A percentile compares a stretch with the other conserved stretches of the same genome.
Conservation (phyloP, 2,113 vertebrate species). For the Brevimyrus niger region DNA sequence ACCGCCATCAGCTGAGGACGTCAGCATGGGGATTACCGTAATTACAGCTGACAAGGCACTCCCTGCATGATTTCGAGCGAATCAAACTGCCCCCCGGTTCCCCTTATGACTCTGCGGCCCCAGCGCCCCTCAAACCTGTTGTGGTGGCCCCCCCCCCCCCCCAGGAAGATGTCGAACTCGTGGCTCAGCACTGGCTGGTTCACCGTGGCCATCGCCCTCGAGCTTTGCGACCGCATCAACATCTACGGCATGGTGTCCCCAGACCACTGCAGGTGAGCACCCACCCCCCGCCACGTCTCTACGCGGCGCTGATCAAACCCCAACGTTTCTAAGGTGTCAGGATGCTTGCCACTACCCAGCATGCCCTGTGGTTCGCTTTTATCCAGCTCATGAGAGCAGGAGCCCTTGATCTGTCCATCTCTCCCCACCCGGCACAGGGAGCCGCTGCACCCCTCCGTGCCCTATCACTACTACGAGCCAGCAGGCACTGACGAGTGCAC, state of each 20-base stretch:
- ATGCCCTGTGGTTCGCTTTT: background rate
- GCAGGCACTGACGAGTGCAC: constrained; percentile 84
- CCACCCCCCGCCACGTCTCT: background rate
- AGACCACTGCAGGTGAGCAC: constrained; percentile 92
- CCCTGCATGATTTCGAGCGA: constrained; percentile 72
- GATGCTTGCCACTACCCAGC: background rate
- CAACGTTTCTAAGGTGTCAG: background rate
- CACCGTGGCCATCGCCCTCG: constrained; percentile 95
- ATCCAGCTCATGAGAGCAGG: background rate
- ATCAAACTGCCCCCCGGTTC: constrained; percentile 32
- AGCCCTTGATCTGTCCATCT: constrained; percentile 16
- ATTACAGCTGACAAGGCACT: constrained; percentile 53
- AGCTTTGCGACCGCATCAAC: constrained; percentile 91
- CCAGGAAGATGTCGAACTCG: constrained; percentile 92
- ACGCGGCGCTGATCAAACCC: background rate
- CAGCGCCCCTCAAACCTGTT: background rate
- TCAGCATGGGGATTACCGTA: constrained; percentile 60
- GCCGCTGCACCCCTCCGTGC: constrained; percentile 75
- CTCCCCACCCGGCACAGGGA: constrained; percentile 58
- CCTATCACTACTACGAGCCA: constrained; percentile 96
- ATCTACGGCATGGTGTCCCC: constrained; percentile 98
- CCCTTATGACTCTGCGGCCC: background rate
- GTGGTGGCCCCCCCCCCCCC: background rate
- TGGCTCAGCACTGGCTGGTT: constrained; percentile 99
- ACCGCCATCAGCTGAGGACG: constrained; percentile 58